These are phyloP conservation scores for Gymnocypris eckloni DNA, from an alignment of 2,797 vertebrate genomes.

Conservation along the genomic window DNA sequence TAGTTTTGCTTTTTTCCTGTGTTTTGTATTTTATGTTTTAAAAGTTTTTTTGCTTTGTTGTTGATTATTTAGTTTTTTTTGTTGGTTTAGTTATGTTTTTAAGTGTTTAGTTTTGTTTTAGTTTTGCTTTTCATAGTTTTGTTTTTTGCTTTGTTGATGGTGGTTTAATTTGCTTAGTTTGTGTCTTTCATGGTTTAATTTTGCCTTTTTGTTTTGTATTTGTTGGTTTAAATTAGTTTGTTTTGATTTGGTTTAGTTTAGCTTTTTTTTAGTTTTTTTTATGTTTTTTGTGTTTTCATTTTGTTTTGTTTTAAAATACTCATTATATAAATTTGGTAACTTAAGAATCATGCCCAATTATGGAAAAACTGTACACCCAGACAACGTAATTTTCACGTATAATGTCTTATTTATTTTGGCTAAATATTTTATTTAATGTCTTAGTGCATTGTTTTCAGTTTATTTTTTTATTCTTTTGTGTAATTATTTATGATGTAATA, in stretches of 20 bases:
- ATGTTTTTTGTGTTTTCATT: neutral
- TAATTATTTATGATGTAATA: conserved; percentile 35
- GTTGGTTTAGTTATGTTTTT: neutral
- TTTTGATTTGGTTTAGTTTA: neutral
- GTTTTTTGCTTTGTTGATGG: too few relatives aligned
- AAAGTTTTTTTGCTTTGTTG: neutral
- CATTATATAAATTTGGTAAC: neutral
- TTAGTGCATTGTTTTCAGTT: neutral
- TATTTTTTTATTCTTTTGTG: neutral
- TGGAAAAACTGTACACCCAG: neutral
- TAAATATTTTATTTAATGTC: neutral
- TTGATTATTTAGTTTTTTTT: neutral
- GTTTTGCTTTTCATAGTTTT: too few relatives aligned
- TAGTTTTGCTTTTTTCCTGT: neutral
- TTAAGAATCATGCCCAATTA: too few relatives aligned
- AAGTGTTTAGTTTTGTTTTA: too few relatives aligned
- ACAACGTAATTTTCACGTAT: neutral
- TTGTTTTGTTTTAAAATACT: neutral
- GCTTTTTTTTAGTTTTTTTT: neutral
- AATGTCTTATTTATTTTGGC: neutral
- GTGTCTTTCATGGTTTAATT: neutral
- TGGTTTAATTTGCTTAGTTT: neutral
- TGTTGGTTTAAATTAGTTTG: neutral
- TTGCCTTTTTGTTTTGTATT: neutral
- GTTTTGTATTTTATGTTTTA: neutral